Base-by-base conservation (phyloP, 2,888 invertebrate genomes). In the Drosophila niveifrons region DNA sequence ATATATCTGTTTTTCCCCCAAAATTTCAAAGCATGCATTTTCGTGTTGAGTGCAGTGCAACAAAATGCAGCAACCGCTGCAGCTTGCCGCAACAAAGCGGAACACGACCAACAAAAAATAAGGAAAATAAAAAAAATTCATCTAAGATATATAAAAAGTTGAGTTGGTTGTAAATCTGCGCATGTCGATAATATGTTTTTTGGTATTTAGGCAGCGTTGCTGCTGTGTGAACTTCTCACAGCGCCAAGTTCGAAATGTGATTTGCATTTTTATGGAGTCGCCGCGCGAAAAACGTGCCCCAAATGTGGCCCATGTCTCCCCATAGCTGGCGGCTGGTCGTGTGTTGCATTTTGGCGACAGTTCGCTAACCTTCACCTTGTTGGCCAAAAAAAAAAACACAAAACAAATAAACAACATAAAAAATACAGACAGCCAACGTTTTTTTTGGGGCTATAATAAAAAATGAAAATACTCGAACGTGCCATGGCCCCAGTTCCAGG, bases 361-460 rank as follows among this genome's bases (percentile, higher is more conserved):
- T 75, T 75, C 66, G 77, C 62, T 71, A 82, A 87, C 82, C 82
- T 82, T 82, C 78, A 82, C 82, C 82, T 82, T 82, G 82, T 87
- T 87, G 82, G 72, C 84, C 85, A 67, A 69, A 85, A 56, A 64
- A 64, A 74, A 67, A 71, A 84, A n/a, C n/a, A n/a, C 55, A 61
- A 66, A 73, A 46, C 62, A 28, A 17, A 1, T 10, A 34, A 9
- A 34, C 41, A n/a, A 55, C 31, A 55, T 43, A 55, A 13, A 15
- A 41, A 15, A 62, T 29, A 56, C 11, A 51, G 55, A 58, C 41
- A 43, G 6, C 47, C 34, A 17, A 43, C 31, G 9, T 39, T 52
- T 18, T 39, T 52, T 18, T n/a, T n/a, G n/a, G n/a, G 23, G 9
- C 17, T 39, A 11, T 55, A 48, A 39, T 47, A 59, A 28, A 28